These are phyloP conservation scores for Trissolcus brochymenae DNA, from an alignment of 2,888 invertebrate species.

Conservation along the genomic window DNA sequence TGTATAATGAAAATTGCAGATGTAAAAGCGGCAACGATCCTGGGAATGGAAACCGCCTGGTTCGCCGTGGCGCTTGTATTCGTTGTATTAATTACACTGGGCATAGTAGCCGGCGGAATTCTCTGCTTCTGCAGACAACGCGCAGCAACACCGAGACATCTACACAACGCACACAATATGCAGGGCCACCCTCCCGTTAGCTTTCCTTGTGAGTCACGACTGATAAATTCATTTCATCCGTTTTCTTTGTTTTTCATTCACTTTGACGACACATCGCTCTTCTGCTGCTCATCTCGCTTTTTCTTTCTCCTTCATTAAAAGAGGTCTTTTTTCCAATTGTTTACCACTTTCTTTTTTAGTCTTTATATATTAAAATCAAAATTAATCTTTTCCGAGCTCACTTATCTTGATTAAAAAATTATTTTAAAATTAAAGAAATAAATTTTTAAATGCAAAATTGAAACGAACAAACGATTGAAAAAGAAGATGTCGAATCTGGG, in stretches of 20 bases:
- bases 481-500: no score
- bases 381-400: no score
- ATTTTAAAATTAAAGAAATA: no score
- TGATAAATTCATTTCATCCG: constrained; percentile 38
- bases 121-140: constrained; percentile 87
- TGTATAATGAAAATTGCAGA: constrained; percentile 73
- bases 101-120: constrained; percentile 83
- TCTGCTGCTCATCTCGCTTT: background rate
- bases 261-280: background rate
- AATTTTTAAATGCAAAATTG: no score
- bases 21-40: constrained; percentile 81
- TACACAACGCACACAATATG: constrained; percentile 73
- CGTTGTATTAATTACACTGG: constrained; percentile 82
- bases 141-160: constrained; percentile 75
- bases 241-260: constrained; percentile 13
- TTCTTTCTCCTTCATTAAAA: background rate
- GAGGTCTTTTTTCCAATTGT: no score
- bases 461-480: no score
- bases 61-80: constrained; percentile 85
- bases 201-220: constrained; percentile 73
- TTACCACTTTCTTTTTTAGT: no score
- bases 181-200: constrained; percentile 73
- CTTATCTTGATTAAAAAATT: no score
- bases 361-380: no score
- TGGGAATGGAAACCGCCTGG: constrained; percentile 87